Percentiles rank a stretch among this genome's conserved stretches.
phyloP scores from a whole-genome alignment of 2,888 invertebrate genomes.

The Tinea pellionella region DNA sequence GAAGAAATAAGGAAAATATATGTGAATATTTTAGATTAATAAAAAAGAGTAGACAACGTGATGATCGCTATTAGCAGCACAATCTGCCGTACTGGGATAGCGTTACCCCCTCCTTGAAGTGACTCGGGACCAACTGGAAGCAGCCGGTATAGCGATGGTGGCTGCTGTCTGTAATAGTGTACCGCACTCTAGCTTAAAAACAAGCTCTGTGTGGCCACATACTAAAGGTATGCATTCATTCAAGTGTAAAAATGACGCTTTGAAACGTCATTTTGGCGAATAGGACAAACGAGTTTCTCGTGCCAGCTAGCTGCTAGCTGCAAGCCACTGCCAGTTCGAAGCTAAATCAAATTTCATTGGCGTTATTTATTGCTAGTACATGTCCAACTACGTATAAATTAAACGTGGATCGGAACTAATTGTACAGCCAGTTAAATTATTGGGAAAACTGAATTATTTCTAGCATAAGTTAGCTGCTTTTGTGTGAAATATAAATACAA shows the following conservation, averaged over 20 bases:
- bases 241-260: neutral
- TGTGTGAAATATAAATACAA: neutral
- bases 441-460: neutral
- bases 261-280: neutral
- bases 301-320: constrained; percentile 1
- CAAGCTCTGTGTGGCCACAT: too few species aligned
- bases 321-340: constrained; percentile 2
- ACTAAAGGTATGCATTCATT: too few species aligned
- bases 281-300: neutral
- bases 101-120: too few species aligned
- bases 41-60: neutral
- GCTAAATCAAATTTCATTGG: constrained; percentile 13
- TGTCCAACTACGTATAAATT: constrained; percentile 3
- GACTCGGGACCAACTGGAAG: too few species aligned
- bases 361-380: constrained; percentile 11
- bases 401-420: neutral
- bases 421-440: neutral
- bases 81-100: too few species aligned
- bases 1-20: neutral
- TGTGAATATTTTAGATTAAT: neutral
- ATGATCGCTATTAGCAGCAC: too few species aligned
- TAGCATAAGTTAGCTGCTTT: neutral
- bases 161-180: too few species aligned
- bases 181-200: too few species aligned
- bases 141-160: too few species aligned